Evolutionary conservation across 2,888 invertebrate species (phyloP).

Genomic region (Drepana falcataria): DNA sequence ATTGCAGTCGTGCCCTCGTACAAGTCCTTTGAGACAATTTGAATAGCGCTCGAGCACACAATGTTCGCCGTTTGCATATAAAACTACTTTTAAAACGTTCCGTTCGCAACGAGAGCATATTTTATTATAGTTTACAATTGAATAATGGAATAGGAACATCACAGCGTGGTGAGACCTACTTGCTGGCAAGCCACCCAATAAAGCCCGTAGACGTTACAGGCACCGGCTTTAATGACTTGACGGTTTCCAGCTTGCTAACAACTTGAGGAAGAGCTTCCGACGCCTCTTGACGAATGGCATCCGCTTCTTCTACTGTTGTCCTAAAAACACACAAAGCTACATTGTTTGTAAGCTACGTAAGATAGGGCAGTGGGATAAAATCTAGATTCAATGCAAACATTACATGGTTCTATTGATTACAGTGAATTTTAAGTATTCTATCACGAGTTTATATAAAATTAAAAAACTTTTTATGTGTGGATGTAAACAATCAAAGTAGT

Average conservation of each 20-base stretch:
- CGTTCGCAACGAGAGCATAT: no score
- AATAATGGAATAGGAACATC: background rate
- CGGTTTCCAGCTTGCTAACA: conserved; percentile 26
- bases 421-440: no score
- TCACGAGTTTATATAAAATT: no score
- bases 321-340: conserved; percentile 24
- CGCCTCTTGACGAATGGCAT: conserved; percentile 41
- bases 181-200: conserved; percentile 62
- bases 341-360: background rate
- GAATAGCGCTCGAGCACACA: conserved; percentile 1
- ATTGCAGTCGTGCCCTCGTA: conserved; percentile 9
- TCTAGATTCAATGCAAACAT: no score
- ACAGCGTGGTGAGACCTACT: conserved; percentile 27
- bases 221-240: conserved; percentile 58
- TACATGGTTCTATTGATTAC: no score
- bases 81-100: background rate
- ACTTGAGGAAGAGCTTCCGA: conserved; percentile 36
- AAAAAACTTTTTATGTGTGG: no score
- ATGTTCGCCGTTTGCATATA: background rate
- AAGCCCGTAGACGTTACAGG: conserved; percentile 57
- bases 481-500: no score
- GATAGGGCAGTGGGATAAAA: no score
- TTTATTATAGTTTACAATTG: no score
- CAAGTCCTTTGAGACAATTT: conserved; percentile 4
- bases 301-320: conserved; percentile 32